Evolutionary conservation across 2,888 invertebrate genomes (phyloP).

Genomic region (Drosophila hamatofila): DNA sequence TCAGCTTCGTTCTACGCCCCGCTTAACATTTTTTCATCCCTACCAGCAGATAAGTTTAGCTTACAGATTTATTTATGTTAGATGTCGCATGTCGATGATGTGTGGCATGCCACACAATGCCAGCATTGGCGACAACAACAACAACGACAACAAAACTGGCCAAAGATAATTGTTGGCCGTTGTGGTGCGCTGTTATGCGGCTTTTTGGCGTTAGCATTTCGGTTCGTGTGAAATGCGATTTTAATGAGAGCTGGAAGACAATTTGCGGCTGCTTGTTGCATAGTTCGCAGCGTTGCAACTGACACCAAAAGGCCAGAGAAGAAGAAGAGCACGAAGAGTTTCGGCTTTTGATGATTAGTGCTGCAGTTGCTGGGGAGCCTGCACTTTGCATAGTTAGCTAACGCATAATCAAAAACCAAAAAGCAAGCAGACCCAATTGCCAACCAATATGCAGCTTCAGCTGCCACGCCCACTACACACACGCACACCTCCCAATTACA

Average conservation of each 20-base stretch:
- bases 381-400: slow-evolving; percentile 56
- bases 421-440: slow-evolving; percentile 17
- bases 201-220: slow-evolving; percentile 19
- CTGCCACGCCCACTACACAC: slow-evolving; percentile 5
- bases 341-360: slow-evolving; percentile 7
- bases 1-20: background rate
- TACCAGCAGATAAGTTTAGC: slow-evolving; percentile 37
- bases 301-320: background rate
- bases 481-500: background rate
- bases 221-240: slow-evolving; percentile 45
- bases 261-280: slow-evolving; percentile 44
- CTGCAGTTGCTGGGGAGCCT: slow-evolving; percentile 2
- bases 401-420: slow-evolving; percentile 76
- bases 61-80: slow-evolving; percentile 64
- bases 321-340: background rate
- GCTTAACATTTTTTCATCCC: background rate
- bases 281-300: slow-evolving; percentile 11
- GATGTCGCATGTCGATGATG: slow-evolving; percentile 47
- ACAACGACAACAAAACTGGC: slow-evolving; percentile 15
- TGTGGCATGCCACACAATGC: slow-evolving; percentile 35
- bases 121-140: slow-evolving; percentile 10
- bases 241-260: slow-evolving; percentile 55
- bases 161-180: slow-evolving; percentile 62
- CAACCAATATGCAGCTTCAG: slow-evolving; percentile 19
- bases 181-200: slow-evolving; percentile 52